Evolutionary conservation across 2,113 vertebrate genomes (phyloP), one percentile per base, ranked within the genome.

Genomic region (Carlito syrichta): DNA sequence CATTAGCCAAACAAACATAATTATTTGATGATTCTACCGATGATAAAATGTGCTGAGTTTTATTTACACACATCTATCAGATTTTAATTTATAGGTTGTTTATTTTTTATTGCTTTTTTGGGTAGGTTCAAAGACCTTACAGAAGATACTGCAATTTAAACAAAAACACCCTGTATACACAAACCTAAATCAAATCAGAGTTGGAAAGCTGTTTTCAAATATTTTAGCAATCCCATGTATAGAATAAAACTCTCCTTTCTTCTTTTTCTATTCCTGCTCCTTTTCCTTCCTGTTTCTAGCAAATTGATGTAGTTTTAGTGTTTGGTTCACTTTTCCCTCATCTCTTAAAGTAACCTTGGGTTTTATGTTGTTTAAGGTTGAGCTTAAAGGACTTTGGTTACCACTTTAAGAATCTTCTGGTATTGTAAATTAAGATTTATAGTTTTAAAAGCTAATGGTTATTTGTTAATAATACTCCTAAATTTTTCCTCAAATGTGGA

Each of bases 341-440:
- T 98, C 97, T 98, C 91, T 97, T 98, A 95, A 96, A 98, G 95
- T 98, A 97, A 98, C 92, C 97, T 98, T 96, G 97, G 95, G 93
- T 97, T 98, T 98, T 97, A 97, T 98, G 86, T 98, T 98, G 96
- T 98, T 98, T 98, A 96, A 98, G 98, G 98, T 99, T 99, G 98
- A 97, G 98, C 98, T 99, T 98, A 98, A 99, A 99, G 98, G 98
- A 99, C 98, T 99, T 98, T 69, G 92, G 96, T 95, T 96, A 77
- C 63, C 6, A 7, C 78, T 95, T 95, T 87, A 68, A 96, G 97
- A 48, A 96, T 96, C 25, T 95, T 96, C 25, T 94, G 82, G 45
- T 94, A 76, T 96, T 68, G 84, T 93, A 86, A 96, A 96, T 91
- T 82, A 95, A 95, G 76, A 94, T 76, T 66, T 58, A 69, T 3